Conservation (phyloP, 2,888 invertebrate genomes). For the Tipula confusa region DNA sequence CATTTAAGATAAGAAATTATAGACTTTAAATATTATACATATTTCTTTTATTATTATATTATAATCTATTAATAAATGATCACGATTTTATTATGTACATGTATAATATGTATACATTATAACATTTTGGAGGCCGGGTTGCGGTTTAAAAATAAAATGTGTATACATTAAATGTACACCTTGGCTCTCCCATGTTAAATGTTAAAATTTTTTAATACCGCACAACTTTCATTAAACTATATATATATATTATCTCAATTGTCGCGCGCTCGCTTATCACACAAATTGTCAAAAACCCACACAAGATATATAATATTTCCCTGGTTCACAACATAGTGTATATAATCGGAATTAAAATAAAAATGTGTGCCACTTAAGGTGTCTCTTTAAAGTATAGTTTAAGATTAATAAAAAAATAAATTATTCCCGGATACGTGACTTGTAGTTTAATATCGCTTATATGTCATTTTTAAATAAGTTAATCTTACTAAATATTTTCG, state of each 20-base stretch:
- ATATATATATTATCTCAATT: not conserved
- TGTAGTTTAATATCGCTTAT: constrained; percentile 4
- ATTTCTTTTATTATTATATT: not conserved
- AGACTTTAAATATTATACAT: not conserved
- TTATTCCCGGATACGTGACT: constrained; percentile 25
- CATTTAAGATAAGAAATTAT: not conserved
- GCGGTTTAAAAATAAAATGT: not conserved
- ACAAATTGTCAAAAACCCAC: not conserved
- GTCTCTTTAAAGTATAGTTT: constrained; percentile 25
- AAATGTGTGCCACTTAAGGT: constrained; percentile 25
- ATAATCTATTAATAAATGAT: constrained; percentile 20
- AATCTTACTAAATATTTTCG: constrained; percentile 8
- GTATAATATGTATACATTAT: not conserved
- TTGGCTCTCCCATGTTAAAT: not conserved
- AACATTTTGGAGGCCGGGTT: constrained; percentile 3
- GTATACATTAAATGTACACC: not conserved
- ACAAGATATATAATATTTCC: not conserved
- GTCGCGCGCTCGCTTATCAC: not conserved
- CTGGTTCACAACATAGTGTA: not conserved
- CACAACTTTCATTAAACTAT: not conserved
- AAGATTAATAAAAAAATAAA: constrained; percentile 1
- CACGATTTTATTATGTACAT: not conserved
- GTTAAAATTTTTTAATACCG: not conserved
- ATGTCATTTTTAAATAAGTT: not conserved
- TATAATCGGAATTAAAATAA: constrained; percentile 25